Evolutionary conservation across 2,797 vertebrate species (phyloP).

Genomic region (Thamnophis elegans): DNA sequence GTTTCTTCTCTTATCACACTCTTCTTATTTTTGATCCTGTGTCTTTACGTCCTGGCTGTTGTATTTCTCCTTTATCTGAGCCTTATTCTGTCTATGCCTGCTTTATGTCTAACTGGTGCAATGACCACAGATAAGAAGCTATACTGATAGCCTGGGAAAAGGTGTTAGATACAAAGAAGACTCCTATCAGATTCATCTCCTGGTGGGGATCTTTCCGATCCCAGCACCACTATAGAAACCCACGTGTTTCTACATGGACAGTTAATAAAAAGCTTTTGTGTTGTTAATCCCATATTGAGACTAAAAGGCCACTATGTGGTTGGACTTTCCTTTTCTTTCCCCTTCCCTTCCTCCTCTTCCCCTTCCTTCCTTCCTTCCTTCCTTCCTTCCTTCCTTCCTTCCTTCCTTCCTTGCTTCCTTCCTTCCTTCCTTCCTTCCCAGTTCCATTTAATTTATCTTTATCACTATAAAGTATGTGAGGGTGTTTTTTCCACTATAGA

Average conservation of each 20-base stretch:
- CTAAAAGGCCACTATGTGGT: background rate
- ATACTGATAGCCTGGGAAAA: background rate
- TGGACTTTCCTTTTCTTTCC: background rate
- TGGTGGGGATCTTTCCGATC: background rate
- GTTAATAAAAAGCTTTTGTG: background rate
- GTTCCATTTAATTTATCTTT: background rate
- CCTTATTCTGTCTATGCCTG: background rate
- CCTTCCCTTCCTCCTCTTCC: no score
- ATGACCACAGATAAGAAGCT: background rate
- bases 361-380: no score
- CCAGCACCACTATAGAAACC: background rate
- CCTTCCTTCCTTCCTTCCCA: background rate
- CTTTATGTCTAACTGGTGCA: background rate
- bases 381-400: background rate
- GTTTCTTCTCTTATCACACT: background rate
- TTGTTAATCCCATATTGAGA: background rate
- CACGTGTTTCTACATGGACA: background rate
- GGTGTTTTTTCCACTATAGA: background rate
- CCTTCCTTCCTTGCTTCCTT: no score
- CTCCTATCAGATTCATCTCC: background rate
- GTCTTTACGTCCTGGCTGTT: background rate
- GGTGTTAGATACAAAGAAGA: background rate
- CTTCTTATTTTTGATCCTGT: background rate
- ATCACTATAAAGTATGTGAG: background rate
- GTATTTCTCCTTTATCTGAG: background rate